Conservation (phyloP, 2,888 invertebrate species). For the Autographa gamma region DNA sequence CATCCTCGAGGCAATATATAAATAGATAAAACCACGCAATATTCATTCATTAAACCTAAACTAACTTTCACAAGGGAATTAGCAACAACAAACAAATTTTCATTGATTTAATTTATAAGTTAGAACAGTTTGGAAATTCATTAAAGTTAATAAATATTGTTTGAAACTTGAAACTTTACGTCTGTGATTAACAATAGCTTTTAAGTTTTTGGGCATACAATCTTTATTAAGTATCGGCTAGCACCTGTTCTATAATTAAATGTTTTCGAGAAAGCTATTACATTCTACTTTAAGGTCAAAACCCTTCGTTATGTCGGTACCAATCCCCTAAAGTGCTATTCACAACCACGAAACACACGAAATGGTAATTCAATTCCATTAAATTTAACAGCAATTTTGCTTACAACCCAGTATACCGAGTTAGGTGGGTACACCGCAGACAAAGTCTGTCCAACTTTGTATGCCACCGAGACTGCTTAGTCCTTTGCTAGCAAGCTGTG, state of each 20-base stretch:
- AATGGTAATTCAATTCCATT: conserved; percentile 69
- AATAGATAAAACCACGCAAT: background rate
- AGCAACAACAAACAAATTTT: conserved; percentile 18
- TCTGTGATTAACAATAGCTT: conserved; percentile 14
- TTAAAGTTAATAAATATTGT: conserved; percentile 14
- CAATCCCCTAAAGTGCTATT: conserved; percentile 72
- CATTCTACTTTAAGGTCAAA: conserved; percentile 58
- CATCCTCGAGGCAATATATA: background rate
- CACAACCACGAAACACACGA: conserved; percentile 55
- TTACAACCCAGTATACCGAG: conserved; percentile 35
- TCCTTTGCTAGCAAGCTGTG: conserved; percentile 15
- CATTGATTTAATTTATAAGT: conserved; percentile 39
- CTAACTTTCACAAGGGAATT: conserved; percentile 10
- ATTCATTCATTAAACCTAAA: conserved; percentile 5
- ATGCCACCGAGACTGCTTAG: conserved; percentile 11
- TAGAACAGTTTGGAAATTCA: conserved; percentile 18
- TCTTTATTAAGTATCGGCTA: background rate
- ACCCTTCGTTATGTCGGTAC: conserved; percentile 58
- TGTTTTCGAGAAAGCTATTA: conserved; percentile 32
- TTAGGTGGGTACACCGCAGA: conserved; percentile 26
- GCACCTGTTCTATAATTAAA: conserved; percentile 11
- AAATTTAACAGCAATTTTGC: conserved; percentile 55
- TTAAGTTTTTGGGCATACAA: conserved; percentile 6
- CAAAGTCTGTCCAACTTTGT: conserved; percentile 34
- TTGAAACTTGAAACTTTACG: conserved; percentile 12